Conservation (phyloP, 1,140 invertebrate species). For the Phenacoccus solenopsis region DNA sequence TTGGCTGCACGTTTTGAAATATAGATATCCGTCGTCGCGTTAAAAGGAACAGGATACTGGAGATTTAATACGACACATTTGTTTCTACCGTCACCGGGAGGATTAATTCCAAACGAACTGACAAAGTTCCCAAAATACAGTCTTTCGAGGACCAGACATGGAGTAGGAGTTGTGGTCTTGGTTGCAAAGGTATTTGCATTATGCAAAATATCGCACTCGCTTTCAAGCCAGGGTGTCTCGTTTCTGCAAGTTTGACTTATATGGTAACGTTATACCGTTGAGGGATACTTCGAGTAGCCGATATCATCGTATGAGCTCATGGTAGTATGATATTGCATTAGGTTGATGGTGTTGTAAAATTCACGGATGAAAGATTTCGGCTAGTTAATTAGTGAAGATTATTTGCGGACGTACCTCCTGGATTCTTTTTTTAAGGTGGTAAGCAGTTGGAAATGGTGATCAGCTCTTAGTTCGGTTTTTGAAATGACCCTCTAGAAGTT, state of each 20-base stretch:
- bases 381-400: too few species aligned
- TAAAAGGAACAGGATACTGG: background rate
- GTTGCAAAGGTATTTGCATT: background rate
- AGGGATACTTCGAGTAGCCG: too few species aligned
- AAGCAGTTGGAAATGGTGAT: too few species aligned
- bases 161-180: background rate
- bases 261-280: background rate
- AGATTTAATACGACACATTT: slow-evolving; percentile 3
- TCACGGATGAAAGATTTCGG: too few species aligned
- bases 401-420: too few species aligned
- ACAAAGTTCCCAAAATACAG: background rate
- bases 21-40: background rate
- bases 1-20: background rate
- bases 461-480: too few species aligned
- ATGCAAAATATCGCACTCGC: slow-evolving; percentile 3
- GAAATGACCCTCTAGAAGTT: too few species aligned
- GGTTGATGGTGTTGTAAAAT: too few species aligned
- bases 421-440: too few species aligned
- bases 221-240: background rate
- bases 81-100: background rate
- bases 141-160: background rate
- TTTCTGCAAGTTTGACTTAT: background rate
- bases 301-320: too few species aligned
- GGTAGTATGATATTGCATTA: too few species aligned
- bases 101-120: background rate